Conservation (phyloP, 2,797 vertebrate species). For the Anisognathus igniventris region DNA sequence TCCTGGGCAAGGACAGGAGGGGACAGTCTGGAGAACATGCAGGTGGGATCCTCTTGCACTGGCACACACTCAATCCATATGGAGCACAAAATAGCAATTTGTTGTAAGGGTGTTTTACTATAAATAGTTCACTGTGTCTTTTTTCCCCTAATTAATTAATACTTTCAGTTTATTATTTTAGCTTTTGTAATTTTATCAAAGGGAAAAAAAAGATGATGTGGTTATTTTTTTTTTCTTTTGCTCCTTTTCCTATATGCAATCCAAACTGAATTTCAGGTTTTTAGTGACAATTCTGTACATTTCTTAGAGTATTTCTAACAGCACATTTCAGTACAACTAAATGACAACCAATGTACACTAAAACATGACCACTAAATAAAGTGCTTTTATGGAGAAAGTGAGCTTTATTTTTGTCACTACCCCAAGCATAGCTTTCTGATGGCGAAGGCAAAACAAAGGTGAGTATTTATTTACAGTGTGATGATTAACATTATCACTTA, state of each 20-base stretch:
- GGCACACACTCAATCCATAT: background rate
- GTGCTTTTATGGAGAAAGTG: conserved; percentile 67
- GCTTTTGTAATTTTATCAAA: conserved; percentile 64
- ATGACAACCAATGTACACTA: conserved; percentile 34
- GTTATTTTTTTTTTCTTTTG: background rate
- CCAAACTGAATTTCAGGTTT: conserved; percentile 58
- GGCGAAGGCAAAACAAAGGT: background rate
- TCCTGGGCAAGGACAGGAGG: background rate
- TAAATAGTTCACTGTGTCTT: conserved; percentile 59
- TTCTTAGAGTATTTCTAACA: conserved; percentile 61
- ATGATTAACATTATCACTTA: background rate
- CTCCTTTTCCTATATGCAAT: conserved; percentile 57
- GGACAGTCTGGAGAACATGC: background rate
- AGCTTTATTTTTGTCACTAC: conserved; percentile 38
- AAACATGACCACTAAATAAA: conserved; percentile 74
- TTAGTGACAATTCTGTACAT: conserved; percentile 54
- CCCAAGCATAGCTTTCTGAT: background rate
- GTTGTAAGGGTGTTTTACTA: conserved; percentile 46
- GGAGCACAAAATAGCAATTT: conserved; percentile 40
- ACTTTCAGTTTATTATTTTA: conserved; percentile 59
- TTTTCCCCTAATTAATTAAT: background rate
- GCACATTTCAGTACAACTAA: conserved; percentile 59
- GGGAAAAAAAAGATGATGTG: background rate
- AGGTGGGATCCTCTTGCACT: background rate
- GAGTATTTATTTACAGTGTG: background rate